A percentile compares a stretch with the other conserved stretches of the same genome.
phyloP scores from a whole-genome alignment of 1,140 invertebrate species.

The Heliothis virescens region DNA sequence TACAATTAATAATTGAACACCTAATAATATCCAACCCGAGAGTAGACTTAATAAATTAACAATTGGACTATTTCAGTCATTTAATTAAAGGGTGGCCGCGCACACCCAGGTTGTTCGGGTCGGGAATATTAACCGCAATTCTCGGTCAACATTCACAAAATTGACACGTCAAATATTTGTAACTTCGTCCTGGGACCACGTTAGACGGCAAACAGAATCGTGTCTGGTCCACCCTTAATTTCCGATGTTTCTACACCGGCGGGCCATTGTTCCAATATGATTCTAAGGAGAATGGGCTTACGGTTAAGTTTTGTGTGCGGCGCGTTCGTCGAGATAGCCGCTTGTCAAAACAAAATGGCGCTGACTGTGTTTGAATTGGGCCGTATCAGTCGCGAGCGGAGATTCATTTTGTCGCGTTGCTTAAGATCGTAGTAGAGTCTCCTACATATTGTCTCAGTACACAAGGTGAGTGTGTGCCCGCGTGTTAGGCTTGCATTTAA shows the following conservation, averaged over 20 bases:
- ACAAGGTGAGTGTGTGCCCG: conserved; percentile 82
- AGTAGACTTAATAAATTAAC: conserved; percentile 75
- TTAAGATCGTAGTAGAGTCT: conserved; percentile 83
- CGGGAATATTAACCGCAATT: conserved; percentile 85
- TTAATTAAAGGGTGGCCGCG: conserved; percentile 83
- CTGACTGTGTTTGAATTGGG: conserved; percentile 85
- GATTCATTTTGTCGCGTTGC: conserved; percentile 86
- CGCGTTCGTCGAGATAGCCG: conserved; percentile 68
- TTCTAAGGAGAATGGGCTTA: conserved; percentile 60
- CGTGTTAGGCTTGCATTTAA: conserved; percentile 83
- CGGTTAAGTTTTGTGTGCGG: conserved; percentile 65
- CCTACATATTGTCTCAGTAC: conserved; percentile 84
- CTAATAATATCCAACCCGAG: conserved; percentile 59
- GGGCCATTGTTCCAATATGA: conserved; percentile 57
- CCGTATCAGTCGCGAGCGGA: conserved; percentile 85
- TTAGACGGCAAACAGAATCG: conserved; percentile 85
- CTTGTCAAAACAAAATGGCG: conserved; percentile 86
- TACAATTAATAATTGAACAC: conserved; percentile 57
- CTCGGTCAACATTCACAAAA: conserved; percentile 86
- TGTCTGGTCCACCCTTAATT: conserved; percentile 86
- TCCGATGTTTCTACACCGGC: conserved; percentile 80
- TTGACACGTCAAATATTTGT: conserved; percentile 87
- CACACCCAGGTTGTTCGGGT: conserved; percentile 75
- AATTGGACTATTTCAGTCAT: conserved; percentile 82
- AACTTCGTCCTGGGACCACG: conserved; percentile 85